Evolutionary conservation across 1,140 invertebrate genomes (phyloP).

Genomic region (Apis dorsata): DNA sequence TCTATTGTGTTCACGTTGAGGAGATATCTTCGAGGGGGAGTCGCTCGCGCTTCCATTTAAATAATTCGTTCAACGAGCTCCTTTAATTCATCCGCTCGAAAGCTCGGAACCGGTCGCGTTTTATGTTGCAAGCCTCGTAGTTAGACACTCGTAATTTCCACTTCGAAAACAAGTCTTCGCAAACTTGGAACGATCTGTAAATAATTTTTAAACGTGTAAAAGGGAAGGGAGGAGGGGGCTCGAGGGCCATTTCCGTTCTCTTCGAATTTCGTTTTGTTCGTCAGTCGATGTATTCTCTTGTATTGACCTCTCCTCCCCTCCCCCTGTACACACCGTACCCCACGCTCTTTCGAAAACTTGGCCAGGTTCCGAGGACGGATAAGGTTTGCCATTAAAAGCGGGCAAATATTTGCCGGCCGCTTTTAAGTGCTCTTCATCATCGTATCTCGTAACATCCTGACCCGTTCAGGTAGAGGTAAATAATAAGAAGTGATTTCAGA

Average conservation of each 20-base stretch:
- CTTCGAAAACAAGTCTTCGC: neutral
- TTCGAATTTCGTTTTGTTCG: neutral
- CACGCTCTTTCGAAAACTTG: neutral
- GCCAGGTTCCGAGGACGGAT: slow-evolving; percentile 5
- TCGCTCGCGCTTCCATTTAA: slow-evolving; percentile 45
- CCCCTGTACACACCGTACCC: neutral
- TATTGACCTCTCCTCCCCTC: neutral
- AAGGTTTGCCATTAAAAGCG: slow-evolving; percentile 48
- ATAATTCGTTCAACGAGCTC: slow-evolving; percentile 46
- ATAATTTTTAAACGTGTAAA: neutral
- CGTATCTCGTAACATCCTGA: slow-evolving; percentile 29
- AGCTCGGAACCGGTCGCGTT: neutral
- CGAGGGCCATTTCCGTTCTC: neutral
- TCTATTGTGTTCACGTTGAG: neutral
- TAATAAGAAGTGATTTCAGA: slow-evolving; percentile 46
- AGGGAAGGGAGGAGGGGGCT: too few relatives aligned
- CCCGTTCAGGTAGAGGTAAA: slow-evolving; percentile 25
- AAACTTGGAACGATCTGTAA: neutral
- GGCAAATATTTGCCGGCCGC: slow-evolving; percentile 58
- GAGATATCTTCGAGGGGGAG: neutral
- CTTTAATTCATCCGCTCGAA: slow-evolving; percentile 32
- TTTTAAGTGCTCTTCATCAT: slow-evolving; percentile 53
- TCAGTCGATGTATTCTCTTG: slow-evolving; percentile 1
- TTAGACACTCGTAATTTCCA: neutral
- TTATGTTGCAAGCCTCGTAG: neutral